Evolutionary conservation across 2,113 vertebrate species (phyloP), one percentile per base, ranked within the genome.

Genomic region (Syngnathoides biaculeatus): DNA sequence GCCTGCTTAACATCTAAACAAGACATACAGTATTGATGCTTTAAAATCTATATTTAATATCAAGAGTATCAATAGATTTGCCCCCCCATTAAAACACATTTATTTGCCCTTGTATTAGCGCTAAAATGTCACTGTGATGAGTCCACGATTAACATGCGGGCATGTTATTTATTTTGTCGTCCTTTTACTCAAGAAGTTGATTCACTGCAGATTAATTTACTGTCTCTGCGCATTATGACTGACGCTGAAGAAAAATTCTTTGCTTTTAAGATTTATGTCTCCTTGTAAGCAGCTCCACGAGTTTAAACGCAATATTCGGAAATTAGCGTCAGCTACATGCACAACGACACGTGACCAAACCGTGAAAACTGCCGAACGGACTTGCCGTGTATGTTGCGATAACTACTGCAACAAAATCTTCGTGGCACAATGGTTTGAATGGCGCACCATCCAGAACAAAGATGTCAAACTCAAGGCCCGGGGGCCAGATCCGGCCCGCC

Each of bases 71-170:
- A 55, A 24, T 19, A 20, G 17, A 48, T 52, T 52, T 52, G 9
- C 11, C 2, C 11, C 12, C 12, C 43, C 43, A 45, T 7, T 52
- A 13, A 58, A 38, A 59, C 15, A 50, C 8, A 52, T 15, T 63
- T 26, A 14, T 63, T 11, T 63, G 1, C 2, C 15, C 38, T 35
- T 12, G 35, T 61, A 11, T 42, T 27, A 24, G 12, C 22, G 22
- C 19, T 62, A 24, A 42, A 22, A 39, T 42, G 35, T 42, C n/a
- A 62, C 20, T 8, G 39, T 63, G 20, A 40, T 22, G 20, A 26
- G 14, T 67, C 59, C 6, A 78, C 81, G 52, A 65, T 86, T 80
- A 89, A 91, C 89, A 91, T 91, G 90, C 91, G 85, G 90, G 90
- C 90, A 88, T 91, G 90, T 92, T 91, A 79, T 70, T 64, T 47